Evolutionary conservation across 2,797 vertebrate species (phyloP).

Genomic region (Sus cebifrons): DNA sequence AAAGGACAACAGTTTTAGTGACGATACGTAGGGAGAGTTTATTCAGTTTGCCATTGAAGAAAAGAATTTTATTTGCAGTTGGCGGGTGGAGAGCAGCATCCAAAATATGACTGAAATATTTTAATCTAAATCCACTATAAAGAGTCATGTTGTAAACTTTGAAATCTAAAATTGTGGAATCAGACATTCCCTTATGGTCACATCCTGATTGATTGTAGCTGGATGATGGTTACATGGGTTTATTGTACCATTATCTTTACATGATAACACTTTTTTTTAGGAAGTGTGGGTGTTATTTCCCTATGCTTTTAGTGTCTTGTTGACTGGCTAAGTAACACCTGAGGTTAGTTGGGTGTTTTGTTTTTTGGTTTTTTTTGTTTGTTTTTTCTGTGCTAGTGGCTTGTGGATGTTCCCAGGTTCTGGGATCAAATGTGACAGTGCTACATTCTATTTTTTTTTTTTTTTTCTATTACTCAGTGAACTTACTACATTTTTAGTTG

Average conservation of each 20-base stretch:
- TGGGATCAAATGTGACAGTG: no score
- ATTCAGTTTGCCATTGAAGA: neutral
- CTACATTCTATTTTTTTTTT: no score
- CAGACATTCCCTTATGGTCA: neutral
- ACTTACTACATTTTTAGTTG: no score
- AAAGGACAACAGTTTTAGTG: neutral
- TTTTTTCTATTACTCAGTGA: no score
- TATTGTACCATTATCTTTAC: neutral
- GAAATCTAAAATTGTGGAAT: neutral
- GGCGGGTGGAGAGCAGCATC: neutral
- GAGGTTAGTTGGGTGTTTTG: no score
- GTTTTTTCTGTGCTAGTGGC: no score
- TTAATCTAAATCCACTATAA: neutral
- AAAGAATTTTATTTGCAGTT: neutral
- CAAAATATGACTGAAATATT: neutral
- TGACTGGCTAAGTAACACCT: neutral
- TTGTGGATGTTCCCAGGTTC: no score
- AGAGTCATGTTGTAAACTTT: neutral
- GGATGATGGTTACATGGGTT: neutral
- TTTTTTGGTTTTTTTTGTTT: no score
- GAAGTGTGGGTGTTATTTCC: neutral
- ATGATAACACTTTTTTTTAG: neutral
- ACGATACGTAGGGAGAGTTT: neutral
- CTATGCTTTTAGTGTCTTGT: neutral
- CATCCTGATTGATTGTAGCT: neutral